Evolutionary conservation across 2,113 vertebrate species (phyloP).

Genomic region (Microtus ochrogaster): DNA sequence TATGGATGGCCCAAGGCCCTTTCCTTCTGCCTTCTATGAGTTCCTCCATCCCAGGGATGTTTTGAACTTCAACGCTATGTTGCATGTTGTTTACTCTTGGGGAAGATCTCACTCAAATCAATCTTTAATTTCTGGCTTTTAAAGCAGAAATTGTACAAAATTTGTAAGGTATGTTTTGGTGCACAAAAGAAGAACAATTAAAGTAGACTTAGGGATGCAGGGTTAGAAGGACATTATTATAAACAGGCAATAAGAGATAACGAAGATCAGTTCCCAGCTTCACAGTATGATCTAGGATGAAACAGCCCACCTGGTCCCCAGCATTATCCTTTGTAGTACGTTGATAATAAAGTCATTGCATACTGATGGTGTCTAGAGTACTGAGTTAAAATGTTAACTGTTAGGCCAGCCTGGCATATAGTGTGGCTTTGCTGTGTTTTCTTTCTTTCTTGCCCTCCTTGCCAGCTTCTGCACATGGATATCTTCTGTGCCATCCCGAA

Average conservation of each 20-base stretch:
- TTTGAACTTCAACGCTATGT: slow-evolving; percentile 45
- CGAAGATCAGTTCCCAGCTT: neutral
- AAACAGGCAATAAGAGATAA: neutral
- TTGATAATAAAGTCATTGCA: neutral
- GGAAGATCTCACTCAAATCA: neutral
- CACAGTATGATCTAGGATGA: neutral
- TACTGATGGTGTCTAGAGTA: neutral
- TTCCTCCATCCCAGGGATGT: neutral
- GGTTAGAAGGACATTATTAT: neutral
- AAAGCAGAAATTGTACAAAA: neutral
- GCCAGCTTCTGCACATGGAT: neutral
- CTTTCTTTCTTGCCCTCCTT: neutral
- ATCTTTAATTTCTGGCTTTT: slow-evolving; percentile 39
- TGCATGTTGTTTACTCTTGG: slow-evolving; percentile 27
- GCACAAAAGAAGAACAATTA: neutral
- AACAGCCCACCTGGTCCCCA: neutral
- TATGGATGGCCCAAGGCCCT: neutral
- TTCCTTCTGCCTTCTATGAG: neutral
- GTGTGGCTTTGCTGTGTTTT: neutral
- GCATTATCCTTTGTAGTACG: neutral
- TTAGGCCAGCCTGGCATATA: neutral
- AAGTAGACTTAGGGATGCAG: neutral
- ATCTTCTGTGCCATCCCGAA: neutral
- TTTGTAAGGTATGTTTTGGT: slow-evolving; percentile 24
- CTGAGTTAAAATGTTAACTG: neutral